These are phyloP conservation scores for Cyprinus carpio DNA, from an alignment of 2,113 vertebrate genomes.

Conservation along the genomic window DNA sequence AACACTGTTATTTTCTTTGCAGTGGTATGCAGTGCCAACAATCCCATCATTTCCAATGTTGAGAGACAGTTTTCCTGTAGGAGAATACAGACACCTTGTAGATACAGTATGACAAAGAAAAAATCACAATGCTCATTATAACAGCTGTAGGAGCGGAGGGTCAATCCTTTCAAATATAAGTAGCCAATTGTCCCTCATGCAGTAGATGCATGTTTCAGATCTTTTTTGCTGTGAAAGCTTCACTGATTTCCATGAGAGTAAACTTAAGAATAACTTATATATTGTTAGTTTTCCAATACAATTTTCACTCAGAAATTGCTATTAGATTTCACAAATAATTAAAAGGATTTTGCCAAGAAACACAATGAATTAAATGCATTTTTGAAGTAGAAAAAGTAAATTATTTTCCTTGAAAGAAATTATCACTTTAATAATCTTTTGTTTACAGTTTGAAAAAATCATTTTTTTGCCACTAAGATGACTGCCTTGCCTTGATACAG, in stretches of 20 bases:
- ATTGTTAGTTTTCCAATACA: no score
- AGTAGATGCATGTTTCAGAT: not conserved
- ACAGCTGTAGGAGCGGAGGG: no score
- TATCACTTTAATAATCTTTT: not conserved
- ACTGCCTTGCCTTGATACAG: not conserved
- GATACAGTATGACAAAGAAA: not conserved
- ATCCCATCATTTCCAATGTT: not conserved
- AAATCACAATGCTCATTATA: no score
- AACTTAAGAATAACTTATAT: no score
- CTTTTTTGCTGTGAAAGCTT: no score
- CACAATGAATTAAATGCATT: not conserved
- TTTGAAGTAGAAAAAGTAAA: not conserved
- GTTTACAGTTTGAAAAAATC: not conserved
- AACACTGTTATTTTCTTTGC: not conserved
- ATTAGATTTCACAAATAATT: not conserved
- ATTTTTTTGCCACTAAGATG: not conserved
- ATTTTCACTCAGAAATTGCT: not conserved
- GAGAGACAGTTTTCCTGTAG: constrained; percentile 27
- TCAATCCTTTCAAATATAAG: not conserved
- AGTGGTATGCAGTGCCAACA: not conserved
- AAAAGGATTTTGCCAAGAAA: not conserved
- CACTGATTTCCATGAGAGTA: no score
- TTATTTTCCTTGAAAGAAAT: not conserved
- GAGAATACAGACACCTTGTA: not conserved
- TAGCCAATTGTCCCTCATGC: not conserved